Base-by-base conservation (phyloP, 2,113 vertebrate genomes). In the Melanostigma gelatinosum region DNA sequence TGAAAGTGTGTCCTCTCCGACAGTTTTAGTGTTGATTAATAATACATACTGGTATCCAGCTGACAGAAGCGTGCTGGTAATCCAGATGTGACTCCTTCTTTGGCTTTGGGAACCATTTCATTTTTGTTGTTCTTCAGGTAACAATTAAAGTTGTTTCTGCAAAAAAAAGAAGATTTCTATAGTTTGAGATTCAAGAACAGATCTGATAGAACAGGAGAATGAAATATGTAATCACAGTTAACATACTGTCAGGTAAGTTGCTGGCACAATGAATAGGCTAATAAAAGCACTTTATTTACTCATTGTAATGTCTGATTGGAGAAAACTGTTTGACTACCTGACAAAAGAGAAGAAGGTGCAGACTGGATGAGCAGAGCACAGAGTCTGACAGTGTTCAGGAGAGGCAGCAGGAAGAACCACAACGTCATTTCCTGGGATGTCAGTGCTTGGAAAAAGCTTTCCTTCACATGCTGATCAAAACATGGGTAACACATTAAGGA, bases 341-440 rank as follows among this genome's bases (percentile, higher is more conserved):
- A 1, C 0, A 58, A 62, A 88, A 16, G 92, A 54, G 85, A 93
- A 94, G 91, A 44, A 92, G 55, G 83, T 86, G 46, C 94, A 94
- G 7, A 0, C 3, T 6, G 89, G 89, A 50, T 93, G 82, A 66
- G 48, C 70, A 5, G 88, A 82, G 74, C 94, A 94, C 67, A 94
- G 46, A 1, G 2, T 8, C 52, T 75, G 90, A 77, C 94, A 94
- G 67, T 92, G 85, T 40, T 91, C 85, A 52, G 86, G 3, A 12
- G 90, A 93, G 15, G 54, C 83, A 11, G 87, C 80, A 0, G 48
- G 27, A 34, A 86, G 18, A 0, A 0, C 12, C 68, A 74, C 0
- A 0, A 90, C 0, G 68, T 85, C 3, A 0, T 27, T 62, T 62
- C 79, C 87, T 12, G 66, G 58, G 61, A 92, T 87, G 40, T 89